Evolutionary conservation across 2,797 vertebrate genomes (phyloP).

Genomic region (Hemibagrus guttatus): DNA sequence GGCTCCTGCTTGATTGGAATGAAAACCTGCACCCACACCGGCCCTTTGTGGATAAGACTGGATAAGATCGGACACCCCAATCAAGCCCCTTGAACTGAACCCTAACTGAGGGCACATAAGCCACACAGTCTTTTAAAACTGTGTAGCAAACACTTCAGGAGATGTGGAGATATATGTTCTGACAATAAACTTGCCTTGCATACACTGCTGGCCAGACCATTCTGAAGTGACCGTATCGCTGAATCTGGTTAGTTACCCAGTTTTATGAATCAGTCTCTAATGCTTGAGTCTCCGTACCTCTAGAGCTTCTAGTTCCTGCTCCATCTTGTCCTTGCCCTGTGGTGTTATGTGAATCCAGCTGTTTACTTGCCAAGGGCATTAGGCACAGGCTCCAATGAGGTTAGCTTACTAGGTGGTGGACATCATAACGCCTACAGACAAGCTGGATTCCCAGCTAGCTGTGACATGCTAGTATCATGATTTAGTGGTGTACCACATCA

Average conservation of each 20-base stretch:
- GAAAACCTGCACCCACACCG: too few relatives aligned
- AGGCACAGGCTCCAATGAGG: neutral
- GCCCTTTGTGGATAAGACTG: too few relatives aligned
- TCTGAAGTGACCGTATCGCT: neutral
- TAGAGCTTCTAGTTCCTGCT: neutral
- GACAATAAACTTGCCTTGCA: neutral
- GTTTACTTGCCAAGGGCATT: neutral
- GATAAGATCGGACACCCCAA: too few relatives aligned
- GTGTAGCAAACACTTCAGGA: neutral
- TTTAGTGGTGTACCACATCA: neutral
- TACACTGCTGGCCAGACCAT: neutral
- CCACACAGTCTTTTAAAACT: neutral
- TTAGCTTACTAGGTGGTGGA: neutral
- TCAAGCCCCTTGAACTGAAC: neutral
- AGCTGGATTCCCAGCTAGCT: neutral
- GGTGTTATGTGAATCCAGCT: slow-evolving; percentile 6
- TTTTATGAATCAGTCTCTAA: neutral
- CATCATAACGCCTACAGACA: neutral
- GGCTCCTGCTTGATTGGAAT: too few relatives aligned
- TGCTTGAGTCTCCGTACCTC: neutral
- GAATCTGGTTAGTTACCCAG: neutral
- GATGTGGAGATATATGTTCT: neutral
- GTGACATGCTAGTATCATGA: neutral
- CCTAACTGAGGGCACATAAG: neutral
- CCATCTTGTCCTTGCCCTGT: neutral